phyloP scores from a whole-genome alignment of 2,113 vertebrate species.

The Henicopernis longicauda region DNA sequence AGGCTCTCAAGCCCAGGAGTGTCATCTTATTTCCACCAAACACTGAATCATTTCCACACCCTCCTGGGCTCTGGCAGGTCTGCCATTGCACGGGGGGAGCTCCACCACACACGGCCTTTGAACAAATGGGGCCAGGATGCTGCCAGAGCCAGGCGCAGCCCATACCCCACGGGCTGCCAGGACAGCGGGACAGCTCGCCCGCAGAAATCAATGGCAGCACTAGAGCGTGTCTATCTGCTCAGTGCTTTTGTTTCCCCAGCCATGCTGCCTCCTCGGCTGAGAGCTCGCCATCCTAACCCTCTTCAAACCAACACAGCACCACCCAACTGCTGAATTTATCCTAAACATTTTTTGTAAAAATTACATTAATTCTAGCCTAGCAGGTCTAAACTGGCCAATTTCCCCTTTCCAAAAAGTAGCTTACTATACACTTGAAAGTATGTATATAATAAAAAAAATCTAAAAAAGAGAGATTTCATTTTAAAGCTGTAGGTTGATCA shows the following conservation, averaged over 20 bases:
- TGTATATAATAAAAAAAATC: neutral
- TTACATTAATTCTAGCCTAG: neutral
- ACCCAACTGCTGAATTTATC: neutral
- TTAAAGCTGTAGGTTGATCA: slow-evolving; percentile 5
- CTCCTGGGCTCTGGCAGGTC: neutral
- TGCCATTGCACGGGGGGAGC: neutral
- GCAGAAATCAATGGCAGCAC: neutral
- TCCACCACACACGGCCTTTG: neutral
- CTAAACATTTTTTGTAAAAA: neutral
- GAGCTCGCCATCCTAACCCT: neutral
- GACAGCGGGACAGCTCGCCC: neutral
- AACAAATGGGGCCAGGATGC: neutral
- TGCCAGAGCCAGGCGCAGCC: neutral
- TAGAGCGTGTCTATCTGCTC: neutral
- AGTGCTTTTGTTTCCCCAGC: neutral
- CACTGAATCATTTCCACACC: neutral
- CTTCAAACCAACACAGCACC: neutral
- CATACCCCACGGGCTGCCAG: neutral
- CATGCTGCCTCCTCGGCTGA: neutral
- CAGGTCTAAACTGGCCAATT: neutral
- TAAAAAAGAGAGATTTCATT: neutral
- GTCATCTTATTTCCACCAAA: neutral
- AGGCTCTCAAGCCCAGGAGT: neutral
- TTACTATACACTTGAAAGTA: neutral
- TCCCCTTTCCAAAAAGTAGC: neutral